A percentile compares a stretch with the other conserved stretches of the same genome.
Evolutionary conservation across 2,888 invertebrate species (phyloP).

Genomic region (Diarsia dahlii): DNA sequence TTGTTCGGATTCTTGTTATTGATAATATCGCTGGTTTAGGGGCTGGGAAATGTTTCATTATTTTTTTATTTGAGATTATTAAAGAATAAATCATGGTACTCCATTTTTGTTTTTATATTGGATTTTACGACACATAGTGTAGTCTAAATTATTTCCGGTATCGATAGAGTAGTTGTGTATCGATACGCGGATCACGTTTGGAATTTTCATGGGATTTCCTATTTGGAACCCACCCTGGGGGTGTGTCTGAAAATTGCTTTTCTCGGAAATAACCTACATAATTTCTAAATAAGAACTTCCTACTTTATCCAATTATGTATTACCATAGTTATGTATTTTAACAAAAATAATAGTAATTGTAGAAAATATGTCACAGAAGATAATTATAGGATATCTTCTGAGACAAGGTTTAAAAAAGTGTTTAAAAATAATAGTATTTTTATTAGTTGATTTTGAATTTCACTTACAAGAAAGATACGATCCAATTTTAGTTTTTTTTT

Average conservation of each 20-base stretch:
- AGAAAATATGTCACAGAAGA: no score
- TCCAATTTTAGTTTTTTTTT: background rate
- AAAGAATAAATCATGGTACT: background rate
- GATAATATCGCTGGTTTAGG: constrained; percentile 4
- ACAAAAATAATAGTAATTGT: no score
- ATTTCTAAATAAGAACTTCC: background rate
- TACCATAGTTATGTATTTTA: background rate
- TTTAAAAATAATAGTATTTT: no score
- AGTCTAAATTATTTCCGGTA: background rate
- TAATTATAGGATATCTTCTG: no score
- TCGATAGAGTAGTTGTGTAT: background rate
- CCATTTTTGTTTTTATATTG: background rate
- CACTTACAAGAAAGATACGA: background rate
- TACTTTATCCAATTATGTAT: background rate
- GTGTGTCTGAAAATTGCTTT: constrained; percentile 10
- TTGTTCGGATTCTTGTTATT: constrained; percentile 28
- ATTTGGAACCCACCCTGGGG: constrained; percentile 8
- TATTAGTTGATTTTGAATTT: background rate
- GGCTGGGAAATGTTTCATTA: background rate
- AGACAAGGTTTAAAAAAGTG: no score
- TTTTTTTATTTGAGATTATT: background rate
- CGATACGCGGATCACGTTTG: background rate
- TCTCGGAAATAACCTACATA: constrained; percentile 13
- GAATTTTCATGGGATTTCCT: constrained; percentile 31
- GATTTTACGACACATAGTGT: background rate